Base-by-base conservation (phyloP, 2,888 invertebrate genomes). In the Euclidia mi region DNA sequence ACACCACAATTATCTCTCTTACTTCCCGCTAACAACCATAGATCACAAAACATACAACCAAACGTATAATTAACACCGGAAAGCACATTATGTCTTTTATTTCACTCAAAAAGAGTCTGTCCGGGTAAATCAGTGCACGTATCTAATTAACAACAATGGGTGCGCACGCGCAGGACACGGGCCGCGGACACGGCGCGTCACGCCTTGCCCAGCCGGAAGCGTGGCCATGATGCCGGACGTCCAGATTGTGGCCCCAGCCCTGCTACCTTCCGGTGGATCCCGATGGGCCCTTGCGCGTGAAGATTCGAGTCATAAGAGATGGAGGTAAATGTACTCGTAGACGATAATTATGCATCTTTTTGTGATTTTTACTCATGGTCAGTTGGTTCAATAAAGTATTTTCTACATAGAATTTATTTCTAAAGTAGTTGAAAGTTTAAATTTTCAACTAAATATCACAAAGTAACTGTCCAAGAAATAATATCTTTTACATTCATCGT, bases 211-310 rank as follows among this genome's bases (percentile, higher is more conserved):
- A 44, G 71, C 82, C 92, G 92, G 92, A 92, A 90, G 89, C 82
- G 76, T 69, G 61, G 70, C 89, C 92, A 92, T 84, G 76, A 72
- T 62, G 72, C 90, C 92, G 93, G 94, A 93, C 89, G 94, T 80
- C 87, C 89, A 91, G 92, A 93, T 92, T 91, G 93, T 88, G 86
- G 82, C 85, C 86, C 88, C 88, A 89, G 90, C 88, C 91, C 92
- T 91, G 93, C 91, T 90, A 91, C 93, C 94, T 94, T 94, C 94
- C 94, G 94, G 91, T 85, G 87, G 81, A 81, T 77, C 66, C 76
- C 73, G 61, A 64, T 78, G 79, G 56, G 74, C 79, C 61, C 75
- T 76, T 59, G 65, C 45, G 32, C 64, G 55, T 74, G 50, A 57
- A 37, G 32, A 47, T 34, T 47, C 47, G 51, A 72, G 65, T 57